Evolutionary conservation across 2,888 invertebrate genomes (phyloP), one percentile per base, ranked within the genome.

Genomic region (Clivina fossor): DNA sequence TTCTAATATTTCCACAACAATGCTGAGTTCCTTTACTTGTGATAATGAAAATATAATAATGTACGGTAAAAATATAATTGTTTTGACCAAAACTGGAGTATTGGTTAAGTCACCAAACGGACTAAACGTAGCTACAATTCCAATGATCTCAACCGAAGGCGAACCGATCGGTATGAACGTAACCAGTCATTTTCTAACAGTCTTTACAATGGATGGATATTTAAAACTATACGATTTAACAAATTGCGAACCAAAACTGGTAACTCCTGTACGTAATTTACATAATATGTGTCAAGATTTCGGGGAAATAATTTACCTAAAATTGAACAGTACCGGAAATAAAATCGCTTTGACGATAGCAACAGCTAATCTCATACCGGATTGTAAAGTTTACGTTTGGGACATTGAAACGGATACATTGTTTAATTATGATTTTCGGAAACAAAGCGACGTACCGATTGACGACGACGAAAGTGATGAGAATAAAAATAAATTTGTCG

Each of bases 221-320:
- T 74, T 99, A 1, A 93, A 93, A 75, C 79, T 96, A 30, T 97
- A 90, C 76, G 93, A 98, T 74, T 79, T 98, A n/a, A 84, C 88
- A 1, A 84, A 92, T 60, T 85, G 90, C 68, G 93, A 94, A 63
- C 88, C 93, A 0, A 91, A 88, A 71, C 78, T 89, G 62, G 81
- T 90, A 41, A 86, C 88, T 41, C 84, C 88, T 57, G 82, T 88
- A 2, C 88, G 91, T 75, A 86, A 88, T 64, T 79, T 93, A 44
- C 86, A 86, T 63, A 90, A 93, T 68, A 78, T 85, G 61, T 86
- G 94, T 61, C 84, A 84, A 62, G 91, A 93, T 72, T 93, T 95
- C 74, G 93, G 93, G 1, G 90, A 91, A 76, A 85, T 95, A 9
- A 87, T 90, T 67, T 82, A 88, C 66, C 91, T 91, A 0, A 88